Base-by-base conservation (phyloP, 2,888 invertebrate species). In the Scaptodrosophila latifasciaeformis region DNA sequence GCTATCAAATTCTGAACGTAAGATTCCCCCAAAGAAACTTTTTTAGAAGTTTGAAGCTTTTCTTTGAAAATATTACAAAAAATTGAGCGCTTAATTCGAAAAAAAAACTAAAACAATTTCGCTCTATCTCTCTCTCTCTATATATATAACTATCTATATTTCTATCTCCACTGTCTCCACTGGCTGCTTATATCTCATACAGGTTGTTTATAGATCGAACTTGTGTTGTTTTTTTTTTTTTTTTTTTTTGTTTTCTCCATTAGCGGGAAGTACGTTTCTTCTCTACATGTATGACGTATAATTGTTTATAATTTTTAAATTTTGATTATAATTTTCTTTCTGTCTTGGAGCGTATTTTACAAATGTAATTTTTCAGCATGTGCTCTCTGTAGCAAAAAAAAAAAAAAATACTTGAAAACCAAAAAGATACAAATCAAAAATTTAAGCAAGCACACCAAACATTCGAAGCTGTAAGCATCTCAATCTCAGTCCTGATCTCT, bases 381-480 rank as follows among this genome's bases (percentile, higher is more conserved):
- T 72, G 65, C 76, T 71, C 71, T 69, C 67, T 69, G 69, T 71
- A 71, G 75, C 75, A 70, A 71, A 59, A 62, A 75, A 48, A 35
- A 54, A 46, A 52, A 42, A 46, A 51, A 54, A 21, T 47, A 43
- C 19, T 12, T 40, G 17, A 40, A 18, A 18, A 2, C 9, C n/a
- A 18, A 39, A 39, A 3, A 35, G 15, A 39, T 19, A 29, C 35
- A 24, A 39, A 39, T 6, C 7, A 30, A 34, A 34, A 34, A n/a
- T n/a, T n/a, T n/a, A n/a, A 13, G 24, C 45, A 37, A 37, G 53
- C 48, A 62, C 62, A 53, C 24, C 49, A 67, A 70, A 54, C 61
- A 64, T 56, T 63, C 59, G 57, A 71, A 64, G 59, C 64, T 70
- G 70, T 72, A 71, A 75, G 62, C 67, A 3, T 24, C 24, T 24